phyloP scores from a whole-genome alignment of 2,797 vertebrate genomes.

The Eidolon dupreanum region DNA sequence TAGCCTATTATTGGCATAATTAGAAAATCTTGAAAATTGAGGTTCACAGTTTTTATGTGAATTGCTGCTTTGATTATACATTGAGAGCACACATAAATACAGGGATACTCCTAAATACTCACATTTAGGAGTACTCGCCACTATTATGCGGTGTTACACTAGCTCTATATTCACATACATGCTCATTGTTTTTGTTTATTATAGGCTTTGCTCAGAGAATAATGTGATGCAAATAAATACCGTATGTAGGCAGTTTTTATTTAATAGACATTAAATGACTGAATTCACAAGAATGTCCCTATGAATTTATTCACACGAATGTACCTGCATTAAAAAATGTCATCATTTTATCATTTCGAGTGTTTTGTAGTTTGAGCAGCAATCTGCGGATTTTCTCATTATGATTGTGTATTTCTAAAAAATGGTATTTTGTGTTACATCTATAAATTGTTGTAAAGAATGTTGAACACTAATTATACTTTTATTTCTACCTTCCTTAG shows the following conservation, averaged over 20 bases:
- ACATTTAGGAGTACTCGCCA: slow-evolving; percentile 62
- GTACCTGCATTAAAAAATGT: slow-evolving; percentile 49
- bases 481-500: slow-evolving; percentile 51
- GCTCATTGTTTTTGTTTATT: slow-evolving; percentile 24
- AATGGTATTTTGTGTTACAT: not conserved
- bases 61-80: slow-evolving; percentile 57
- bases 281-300: slow-evolving; percentile 16
- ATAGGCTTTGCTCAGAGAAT: slow-evolving; percentile 14
- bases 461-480: slow-evolving; percentile 39
- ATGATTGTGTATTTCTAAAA: not conserved
- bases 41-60: slow-evolving; percentile 50
- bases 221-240: slow-evolving; percentile 9
- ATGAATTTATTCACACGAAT: slow-evolving; percentile 11
- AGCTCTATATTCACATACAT: not conserved
- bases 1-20: slow-evolving; percentile 57
- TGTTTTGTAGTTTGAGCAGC: not conserved
- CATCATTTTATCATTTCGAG: not conserved
- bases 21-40: slow-evolving; percentile 72
- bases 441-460: not conserved
- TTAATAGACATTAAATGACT: not conserved
- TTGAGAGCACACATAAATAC: slow-evolving; percentile 62
- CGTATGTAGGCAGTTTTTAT: not conserved
- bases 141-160: slow-evolving; percentile 8
- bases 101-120: not conserved
- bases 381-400: slow-evolving; percentile 51